These are phyloP conservation scores for Palythoa heliodiscus DNA, from an alignment of 92 coral and sea anemone species.

Conservation along the genomic window DNA sequence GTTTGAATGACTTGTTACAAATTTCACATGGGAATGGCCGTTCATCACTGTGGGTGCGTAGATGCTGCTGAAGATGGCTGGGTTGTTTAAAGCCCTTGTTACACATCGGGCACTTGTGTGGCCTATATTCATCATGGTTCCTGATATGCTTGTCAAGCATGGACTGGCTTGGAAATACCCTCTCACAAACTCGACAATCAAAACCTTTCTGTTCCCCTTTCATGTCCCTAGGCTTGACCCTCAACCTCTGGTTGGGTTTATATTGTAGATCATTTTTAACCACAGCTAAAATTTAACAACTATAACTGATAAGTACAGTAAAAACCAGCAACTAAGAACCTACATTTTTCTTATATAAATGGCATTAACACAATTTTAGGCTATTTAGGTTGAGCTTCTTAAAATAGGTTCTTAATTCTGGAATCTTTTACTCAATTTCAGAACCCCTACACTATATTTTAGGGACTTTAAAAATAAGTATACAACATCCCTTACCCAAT, in stretches of 20 bases:
- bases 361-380: too few species aligned
- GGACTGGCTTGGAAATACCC: constrained; percentile 75
- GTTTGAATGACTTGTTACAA: constrained; percentile 92
- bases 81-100: constrained; percentile 92
- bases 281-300: background rate
- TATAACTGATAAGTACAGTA: background rate
- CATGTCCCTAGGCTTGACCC: constrained; percentile 10
- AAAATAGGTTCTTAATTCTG: too few species aligned
- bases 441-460: too few species aligned
- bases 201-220: constrained; percentile 48
- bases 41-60: constrained; percentile 89
- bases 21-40: constrained; percentile 93
- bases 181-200: constrained; percentile 88
- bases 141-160: constrained; percentile 80
- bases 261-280: constrained; percentile 18
- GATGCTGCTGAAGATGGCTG: constrained; percentile 85
- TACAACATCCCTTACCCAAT: too few species aligned
- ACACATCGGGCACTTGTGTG: constrained; percentile 90
- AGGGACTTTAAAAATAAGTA: too few species aligned
- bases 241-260: constrained; percentile 33
- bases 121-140: constrained; percentile 85
- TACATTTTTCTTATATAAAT: too few species aligned
- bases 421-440: too few species aligned
- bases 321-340: too few species aligned
- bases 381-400: too few species aligned